Evolutionary conservation across 1,140 invertebrate genomes (phyloP), one percentile per base, ranked within the genome.

Genomic region (Nephotettix cincticeps): DNA sequence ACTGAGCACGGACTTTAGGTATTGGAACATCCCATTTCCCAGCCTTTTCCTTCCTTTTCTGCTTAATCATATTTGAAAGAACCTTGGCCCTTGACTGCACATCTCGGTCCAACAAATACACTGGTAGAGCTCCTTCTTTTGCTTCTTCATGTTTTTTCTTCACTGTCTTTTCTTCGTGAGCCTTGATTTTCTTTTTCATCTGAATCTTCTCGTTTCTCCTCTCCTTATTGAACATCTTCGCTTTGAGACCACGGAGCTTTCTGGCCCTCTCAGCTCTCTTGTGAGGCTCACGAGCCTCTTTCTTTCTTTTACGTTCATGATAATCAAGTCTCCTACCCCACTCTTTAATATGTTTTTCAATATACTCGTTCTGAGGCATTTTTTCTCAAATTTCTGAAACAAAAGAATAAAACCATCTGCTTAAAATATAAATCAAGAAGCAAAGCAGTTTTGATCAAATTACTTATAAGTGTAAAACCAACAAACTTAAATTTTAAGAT

Each of bases 351-450:
- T 97, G 95, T 64, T 98, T 88, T 77, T 99, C 98, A 83, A 99
- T 99, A 83, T 99, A 97, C 82, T 99, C 98, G 89, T 99, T 99
- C 85, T 99, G 98, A 77, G 98, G 98, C 98, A 98, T 98, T 47
- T 1, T 65, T n/a, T 21, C 19, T 43, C n/a, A n/a, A n/a, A n/a
- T n/a, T n/a, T n/a, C n/a, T n/a, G n/a, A n/a, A n/a, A 25, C 17
- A 43, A 43, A 14, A 40, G 45, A 67, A 67, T 67, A 67, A 25
- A 9, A 67, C 23, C 29, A 25, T 25, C 6, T 54, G 6, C 36
- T 30, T 65, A 36, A 32, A 32, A 65, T 6, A 43, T 25, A 1
- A 40, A 43, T 30, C 17, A 32, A n/a, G 3, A 40, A 1, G 25
- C 23, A 2, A 6, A 23, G 64, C 64, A 67, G 64, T 67, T 67